Conservation (phyloP, 2,797 vertebrate species). For the Pelodytes ibericus region DNA sequence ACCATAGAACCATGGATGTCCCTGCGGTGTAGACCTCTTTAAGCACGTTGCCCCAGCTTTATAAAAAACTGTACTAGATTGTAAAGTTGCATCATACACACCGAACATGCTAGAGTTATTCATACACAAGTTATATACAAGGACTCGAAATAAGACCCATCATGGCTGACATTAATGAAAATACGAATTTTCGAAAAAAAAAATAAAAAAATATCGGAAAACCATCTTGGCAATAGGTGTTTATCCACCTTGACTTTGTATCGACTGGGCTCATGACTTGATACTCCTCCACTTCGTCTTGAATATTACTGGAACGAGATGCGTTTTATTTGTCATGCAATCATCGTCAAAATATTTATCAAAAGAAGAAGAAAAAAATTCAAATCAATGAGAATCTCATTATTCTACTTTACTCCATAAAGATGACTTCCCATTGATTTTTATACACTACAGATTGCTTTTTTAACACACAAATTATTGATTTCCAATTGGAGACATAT, state of each 20-base stretch:
- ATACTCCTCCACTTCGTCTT: constrained; percentile 20
- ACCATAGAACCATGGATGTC: too few species aligned
- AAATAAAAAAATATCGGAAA: constrained; percentile 22
- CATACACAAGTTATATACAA: neutral
- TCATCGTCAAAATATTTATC: constrained; percentile 26
- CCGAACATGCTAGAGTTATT: too few species aligned
- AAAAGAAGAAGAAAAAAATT: neutral
- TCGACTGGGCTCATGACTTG: constrained; percentile 15
- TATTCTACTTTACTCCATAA: constrained; percentile 23
- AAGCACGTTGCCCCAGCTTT: too few species aligned
- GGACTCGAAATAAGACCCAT: constrained; percentile 16
- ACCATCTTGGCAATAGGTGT: constrained; percentile 27
- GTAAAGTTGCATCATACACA: too few species aligned
- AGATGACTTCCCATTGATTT: constrained; percentile 29
- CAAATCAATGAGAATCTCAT: too few species aligned
- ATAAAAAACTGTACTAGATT: too few species aligned
- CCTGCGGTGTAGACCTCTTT: too few species aligned
- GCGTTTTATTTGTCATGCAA: constrained; percentile 25
- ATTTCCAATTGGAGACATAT: constrained; percentile 45
- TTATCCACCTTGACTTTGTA: constrained; percentile 44
- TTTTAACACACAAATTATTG: constrained; percentile 43
- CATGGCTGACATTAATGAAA: constrained; percentile 23
- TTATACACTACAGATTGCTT: constrained; percentile 8
- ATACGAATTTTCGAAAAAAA: too few species aligned
- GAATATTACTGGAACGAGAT: constrained; percentile 25